These are phyloP conservation scores for Cercocebus atys DNA, from an alignment of 2,113 vertebrate species.

Conservation along the genomic window DNA sequence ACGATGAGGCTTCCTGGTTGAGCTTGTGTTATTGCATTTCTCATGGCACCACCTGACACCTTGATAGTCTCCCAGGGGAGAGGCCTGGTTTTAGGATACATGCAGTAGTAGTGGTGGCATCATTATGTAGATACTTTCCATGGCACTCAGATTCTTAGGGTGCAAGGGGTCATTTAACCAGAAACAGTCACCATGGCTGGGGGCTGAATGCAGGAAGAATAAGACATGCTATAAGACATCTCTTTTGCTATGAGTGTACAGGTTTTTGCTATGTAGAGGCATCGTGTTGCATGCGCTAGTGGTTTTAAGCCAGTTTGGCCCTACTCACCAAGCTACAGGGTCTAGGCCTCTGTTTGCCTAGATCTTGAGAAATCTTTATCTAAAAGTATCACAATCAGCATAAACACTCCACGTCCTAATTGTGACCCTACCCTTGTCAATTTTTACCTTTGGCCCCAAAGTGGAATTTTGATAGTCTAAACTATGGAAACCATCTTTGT, in stretches of 20 bases:
- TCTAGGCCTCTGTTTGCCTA: neutral
- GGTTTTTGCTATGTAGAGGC: neutral
- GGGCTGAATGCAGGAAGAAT: neutral
- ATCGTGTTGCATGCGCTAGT: neutral
- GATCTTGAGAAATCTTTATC: neutral
- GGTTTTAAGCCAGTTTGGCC: neutral
- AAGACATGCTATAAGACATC: neutral
- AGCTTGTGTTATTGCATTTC: neutral
- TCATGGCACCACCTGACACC: neutral
- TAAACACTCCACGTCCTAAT: neutral
- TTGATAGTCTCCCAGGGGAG: neutral
- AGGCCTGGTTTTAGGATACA: neutral
- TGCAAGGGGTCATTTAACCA: neutral
- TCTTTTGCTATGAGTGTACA: neutral
- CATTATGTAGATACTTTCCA: neutral
- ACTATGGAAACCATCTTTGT: neutral
- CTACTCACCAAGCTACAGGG: neutral
- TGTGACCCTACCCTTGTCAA: neutral
- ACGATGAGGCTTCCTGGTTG: neutral
- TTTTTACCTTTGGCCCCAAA: neutral
- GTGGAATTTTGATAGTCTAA: neutral
- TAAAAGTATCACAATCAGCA: neutral
- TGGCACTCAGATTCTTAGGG: neutral
- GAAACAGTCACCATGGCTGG: neutral
- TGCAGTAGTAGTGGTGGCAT: neutral